A percentile compares a stretch with the other conserved stretches of the same genome.
These are phyloP conservation scores for Cavia aperea DNA, from an alignment of 2,113 vertebrate species.

Conservation along the genomic window DNA sequence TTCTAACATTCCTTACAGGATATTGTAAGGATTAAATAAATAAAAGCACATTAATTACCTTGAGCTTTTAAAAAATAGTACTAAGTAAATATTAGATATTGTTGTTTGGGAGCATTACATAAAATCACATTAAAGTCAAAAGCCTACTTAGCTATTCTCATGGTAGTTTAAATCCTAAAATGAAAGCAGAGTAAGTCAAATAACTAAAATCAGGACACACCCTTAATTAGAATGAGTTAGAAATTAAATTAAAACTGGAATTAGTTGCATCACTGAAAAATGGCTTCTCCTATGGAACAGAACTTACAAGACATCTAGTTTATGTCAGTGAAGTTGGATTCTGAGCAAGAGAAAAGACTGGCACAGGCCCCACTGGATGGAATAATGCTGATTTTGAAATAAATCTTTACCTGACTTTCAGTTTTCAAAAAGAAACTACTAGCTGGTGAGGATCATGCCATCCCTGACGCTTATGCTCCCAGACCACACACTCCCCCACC, in stretches of 20 bases:
- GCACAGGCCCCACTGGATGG: neutral
- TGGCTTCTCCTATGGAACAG: neutral
- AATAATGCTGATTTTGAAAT: constrained; percentile 17
- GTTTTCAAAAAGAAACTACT: constrained; percentile 18
- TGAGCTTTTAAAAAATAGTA: constrained; percentile 35
- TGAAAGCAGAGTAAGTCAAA: constrained; percentile 51
- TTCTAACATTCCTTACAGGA: constrained; percentile 47
- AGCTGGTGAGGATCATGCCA: neutral
- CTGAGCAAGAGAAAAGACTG: neutral
- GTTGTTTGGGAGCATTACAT: constrained; percentile 57
- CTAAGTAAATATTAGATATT: constrained; percentile 60
- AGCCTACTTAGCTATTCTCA: constrained; percentile 59
- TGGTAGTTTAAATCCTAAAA: constrained; percentile 64
- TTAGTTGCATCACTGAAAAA: constrained; percentile 16
- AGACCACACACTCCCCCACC: neutral
- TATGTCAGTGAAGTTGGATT: neutral
- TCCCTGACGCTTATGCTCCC: neutral
- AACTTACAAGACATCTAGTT: neutral
- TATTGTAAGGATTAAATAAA: constrained; percentile 55
- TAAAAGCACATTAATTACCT: constrained; percentile 62
- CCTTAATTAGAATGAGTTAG: constrained; percentile 36
- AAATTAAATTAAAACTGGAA: constrained; percentile 45
- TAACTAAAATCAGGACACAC: constrained; percentile 45
- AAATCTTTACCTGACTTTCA: neutral
- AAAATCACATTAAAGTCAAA: constrained; percentile 57